Evolutionary conservation across 92 coral and sea anemone genomes (phyloP).

Genomic region (Heteractis magnifica): DNA sequence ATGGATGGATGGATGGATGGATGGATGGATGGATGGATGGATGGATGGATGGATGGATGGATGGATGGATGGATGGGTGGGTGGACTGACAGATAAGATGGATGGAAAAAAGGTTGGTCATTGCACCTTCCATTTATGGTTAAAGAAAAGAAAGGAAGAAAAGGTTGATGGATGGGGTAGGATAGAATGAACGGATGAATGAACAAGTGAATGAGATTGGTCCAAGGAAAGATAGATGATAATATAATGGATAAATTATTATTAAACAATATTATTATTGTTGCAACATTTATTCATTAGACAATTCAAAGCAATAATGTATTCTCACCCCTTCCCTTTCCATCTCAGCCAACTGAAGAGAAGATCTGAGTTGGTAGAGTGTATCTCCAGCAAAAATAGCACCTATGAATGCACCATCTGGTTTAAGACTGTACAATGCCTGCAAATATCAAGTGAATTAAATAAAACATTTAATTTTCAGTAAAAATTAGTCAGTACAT

Average conservation of each 20-base stretch:
- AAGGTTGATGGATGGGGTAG: background rate
- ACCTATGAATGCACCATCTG: conserved; percentile 88
- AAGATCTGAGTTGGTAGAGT: conserved; percentile 86
- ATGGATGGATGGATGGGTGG: background rate
- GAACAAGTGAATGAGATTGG: too few species aligned
- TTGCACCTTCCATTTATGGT: too few species aligned
- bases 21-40: background rate
- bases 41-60: background rate
- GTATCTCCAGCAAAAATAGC: conserved; percentile 96
- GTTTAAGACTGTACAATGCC: conserved; percentile 72
- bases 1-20: background rate
- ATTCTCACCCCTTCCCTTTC: conserved; percentile 84
- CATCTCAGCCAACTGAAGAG: conserved; percentile 90
- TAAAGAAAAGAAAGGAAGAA: background rate
- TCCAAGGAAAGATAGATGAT: too few species aligned
- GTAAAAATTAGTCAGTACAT: too few species aligned
- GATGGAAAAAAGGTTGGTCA: background rate
- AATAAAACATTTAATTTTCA: background rate
- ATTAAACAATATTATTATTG: too few species aligned
- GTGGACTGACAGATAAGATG: background rate
- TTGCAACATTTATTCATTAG: too few species aligned
- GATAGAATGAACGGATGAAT: too few species aligned
- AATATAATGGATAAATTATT: too few species aligned
- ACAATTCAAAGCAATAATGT: background rate
- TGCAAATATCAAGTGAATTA: background rate